Conservation (phyloP, 1,140 invertebrate genomes). For the Orius laevigatus region DNA sequence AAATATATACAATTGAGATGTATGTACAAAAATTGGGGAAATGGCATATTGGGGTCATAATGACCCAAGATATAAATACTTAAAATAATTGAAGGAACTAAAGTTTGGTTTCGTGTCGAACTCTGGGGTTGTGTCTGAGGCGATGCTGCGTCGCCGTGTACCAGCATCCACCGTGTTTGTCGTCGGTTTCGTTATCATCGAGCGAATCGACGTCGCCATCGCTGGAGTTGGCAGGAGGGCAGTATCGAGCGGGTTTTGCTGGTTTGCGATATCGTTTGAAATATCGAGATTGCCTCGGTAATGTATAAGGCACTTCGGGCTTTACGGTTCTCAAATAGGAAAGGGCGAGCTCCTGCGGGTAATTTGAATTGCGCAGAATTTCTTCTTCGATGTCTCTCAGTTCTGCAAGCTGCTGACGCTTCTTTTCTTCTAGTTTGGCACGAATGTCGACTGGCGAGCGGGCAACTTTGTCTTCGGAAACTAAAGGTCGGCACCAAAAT, state of each 20-base stretch:
- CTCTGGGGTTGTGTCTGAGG: too few relatives aligned
- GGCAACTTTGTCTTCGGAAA: slow-evolving; percentile 24
- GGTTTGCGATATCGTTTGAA: slow-evolving; percentile 31
- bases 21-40: too few relatives aligned
- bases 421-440: slow-evolving; percentile 74
- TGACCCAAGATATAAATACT: not conserved
- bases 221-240: slow-evolving; percentile 67
- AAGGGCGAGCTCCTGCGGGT: not conserved
- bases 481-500: slow-evolving; percentile 64
- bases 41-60: too few relatives aligned
- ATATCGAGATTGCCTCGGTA: slow-evolving; percentile 57
- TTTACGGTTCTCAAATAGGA: slow-evolving; percentile 37
- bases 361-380: slow-evolving; percentile 50
- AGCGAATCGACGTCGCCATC: slow-evolving; percentile 40
- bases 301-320: slow-evolving; percentile 56
- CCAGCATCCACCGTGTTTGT: not conserved
- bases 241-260: slow-evolving; percentile 40
- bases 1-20: too few relatives aligned
- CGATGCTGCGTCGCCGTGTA: not conserved
- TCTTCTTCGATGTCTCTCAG: slow-evolving; percentile 63
- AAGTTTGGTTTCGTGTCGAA: not conserved
- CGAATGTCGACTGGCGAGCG: slow-evolving; percentile 68
- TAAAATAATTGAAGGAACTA: slow-evolving; percentile 1
- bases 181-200: not conserved
- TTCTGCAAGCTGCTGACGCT: slow-evolving; percentile 71